A percentile compares a stretch with the other conserved stretches of the same genome.
These are phyloP conservation scores for Sarcophaga subvicina DNA, from an alignment of 2,888 invertebrate species.

Conservation along the genomic window DNA sequence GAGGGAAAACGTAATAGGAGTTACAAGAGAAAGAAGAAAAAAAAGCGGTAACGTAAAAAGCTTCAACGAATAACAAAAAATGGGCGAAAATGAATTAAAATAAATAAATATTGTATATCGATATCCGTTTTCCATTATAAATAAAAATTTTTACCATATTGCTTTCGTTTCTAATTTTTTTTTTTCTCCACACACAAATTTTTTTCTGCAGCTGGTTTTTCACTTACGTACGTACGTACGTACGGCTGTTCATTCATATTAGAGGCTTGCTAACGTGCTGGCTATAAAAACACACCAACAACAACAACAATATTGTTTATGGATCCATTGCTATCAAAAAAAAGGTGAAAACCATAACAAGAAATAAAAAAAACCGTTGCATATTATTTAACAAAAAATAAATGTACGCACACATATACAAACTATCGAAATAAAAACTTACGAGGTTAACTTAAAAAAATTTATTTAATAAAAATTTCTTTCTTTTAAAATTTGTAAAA, in stretches of 20 bases:
- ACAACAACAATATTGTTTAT: neutral
- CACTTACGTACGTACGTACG: too few species aligned
- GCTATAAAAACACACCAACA: neutral
- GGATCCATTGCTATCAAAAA: neutral
- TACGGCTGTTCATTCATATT: neutral
- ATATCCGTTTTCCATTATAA: slow-evolving; percentile 40
- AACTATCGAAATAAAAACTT: neutral
- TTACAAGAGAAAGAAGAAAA: neutral
- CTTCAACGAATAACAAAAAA: neutral
- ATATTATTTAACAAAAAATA: slow-evolving; percentile 22
- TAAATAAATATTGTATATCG: slow-evolving; percentile 39
- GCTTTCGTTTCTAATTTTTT: neutral
- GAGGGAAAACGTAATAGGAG: neutral
- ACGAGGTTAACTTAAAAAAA: neutral
- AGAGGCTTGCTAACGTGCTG: neutral
- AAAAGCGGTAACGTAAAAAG: neutral
- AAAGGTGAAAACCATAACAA: neutral
- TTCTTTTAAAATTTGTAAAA: neutral
- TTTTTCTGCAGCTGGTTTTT: neutral
- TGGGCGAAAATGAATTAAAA: slow-evolving; percentile 22
- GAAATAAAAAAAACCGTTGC: slow-evolving; percentile 9
- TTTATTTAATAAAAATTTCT: neutral
- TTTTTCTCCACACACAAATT: neutral
- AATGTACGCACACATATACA: neutral
- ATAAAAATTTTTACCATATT: slow-evolving; percentile 6